phyloP scores from a whole-genome alignment of 92 coral and sea anemone genomes.

The Scolanthus callimorphus region DNA sequence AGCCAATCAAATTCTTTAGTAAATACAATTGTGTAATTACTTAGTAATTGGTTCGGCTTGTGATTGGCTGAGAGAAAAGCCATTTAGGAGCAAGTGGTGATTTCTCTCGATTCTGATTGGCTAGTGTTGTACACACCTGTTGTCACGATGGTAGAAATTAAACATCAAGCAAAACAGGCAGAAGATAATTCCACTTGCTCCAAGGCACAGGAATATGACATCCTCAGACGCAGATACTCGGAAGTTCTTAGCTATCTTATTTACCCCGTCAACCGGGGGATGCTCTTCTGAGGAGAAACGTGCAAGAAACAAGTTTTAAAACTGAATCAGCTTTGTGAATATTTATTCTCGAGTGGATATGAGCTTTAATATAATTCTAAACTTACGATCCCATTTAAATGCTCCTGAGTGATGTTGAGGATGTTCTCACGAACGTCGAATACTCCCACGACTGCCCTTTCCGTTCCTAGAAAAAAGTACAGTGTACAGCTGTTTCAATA shows the following conservation, averaged over 20 bases:
- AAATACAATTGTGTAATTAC: no score
- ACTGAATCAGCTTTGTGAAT: no score
- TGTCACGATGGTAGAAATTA: constrained; percentile 55
- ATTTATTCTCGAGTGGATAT: no score
- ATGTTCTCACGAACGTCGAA: constrained; percentile 32
- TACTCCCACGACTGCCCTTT: constrained; percentile 24
- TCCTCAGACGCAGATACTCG: not conserved
- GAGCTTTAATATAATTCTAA: no score
- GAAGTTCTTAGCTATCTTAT: not conserved
- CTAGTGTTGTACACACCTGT: constrained; percentile 67
- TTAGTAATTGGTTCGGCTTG: no score
- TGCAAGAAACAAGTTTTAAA: not conserved
- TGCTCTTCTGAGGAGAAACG: constrained; percentile 43
- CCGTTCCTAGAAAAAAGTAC: not conserved
- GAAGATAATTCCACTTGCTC: constrained; percentile 63
- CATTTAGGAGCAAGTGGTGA: no score
- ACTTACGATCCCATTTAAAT: constrained; percentile 60
- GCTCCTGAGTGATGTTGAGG: constrained; percentile 25
- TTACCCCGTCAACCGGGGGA: constrained; percentile 21
- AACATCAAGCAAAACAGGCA: constrained; percentile 58
- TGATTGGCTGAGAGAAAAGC: no score
- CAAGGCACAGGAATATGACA: constrained; percentile 31
- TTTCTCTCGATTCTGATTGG: no score
- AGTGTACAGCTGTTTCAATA: no score
- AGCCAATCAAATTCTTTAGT: no score